Base-by-base conservation (phyloP, 37 sponge, comb jelly and placozoan species). In the Amphimedon queenslandica region DNA sequence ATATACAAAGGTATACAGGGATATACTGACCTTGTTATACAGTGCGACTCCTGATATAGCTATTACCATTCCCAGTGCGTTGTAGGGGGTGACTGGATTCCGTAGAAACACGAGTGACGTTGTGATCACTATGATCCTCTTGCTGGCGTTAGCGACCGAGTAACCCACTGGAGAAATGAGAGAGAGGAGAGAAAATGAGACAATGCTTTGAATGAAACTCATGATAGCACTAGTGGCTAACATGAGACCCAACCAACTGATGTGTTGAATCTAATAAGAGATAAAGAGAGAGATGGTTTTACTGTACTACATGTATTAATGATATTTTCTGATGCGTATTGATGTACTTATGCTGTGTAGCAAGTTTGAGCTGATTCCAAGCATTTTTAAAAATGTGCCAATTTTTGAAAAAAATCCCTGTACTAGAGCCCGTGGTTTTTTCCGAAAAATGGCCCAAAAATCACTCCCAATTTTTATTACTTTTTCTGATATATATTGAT, bases 91-190 rank as follows among this genome's bases (percentile, higher is more conserved):
- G 13, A 94, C 84, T 29, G 94, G 94, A 43, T 94, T 90, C 53
- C 55, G 53, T 5, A 94, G 68, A 27, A 90, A 23, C 34, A 84
- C 56, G 37, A 94, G 74, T 1, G 94, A 94, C 2, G 38, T 57
- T 6, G 35, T 32, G 36, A 94, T 94, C 4, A 94, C 73, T 3
- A 86, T 74, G 10, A 94, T 90, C 76, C 94, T 74, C 73, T 94
- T 94, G 58, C 83, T 80, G 63, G 68, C 79, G 51, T 83, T 94
- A 29, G 91, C 94, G 3, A 94, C 81, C 13, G 91, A 83, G 65
- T 94, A 94, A 81, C 91, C 87, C 39, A 91, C 77, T 0, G 94
- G 90, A 28, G 90, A 69, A 27, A 94, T 80, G 4, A 74, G 37
- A 0, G 88, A 86, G 25, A 94, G 66, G 53, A 94, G 73, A 47